A percentile compares a stretch with the other conserved stretches of the same genome.
Evolutionary conservation across 1,140 invertebrate species (phyloP).

Genomic region (Euura saliciscinereae): DNA sequence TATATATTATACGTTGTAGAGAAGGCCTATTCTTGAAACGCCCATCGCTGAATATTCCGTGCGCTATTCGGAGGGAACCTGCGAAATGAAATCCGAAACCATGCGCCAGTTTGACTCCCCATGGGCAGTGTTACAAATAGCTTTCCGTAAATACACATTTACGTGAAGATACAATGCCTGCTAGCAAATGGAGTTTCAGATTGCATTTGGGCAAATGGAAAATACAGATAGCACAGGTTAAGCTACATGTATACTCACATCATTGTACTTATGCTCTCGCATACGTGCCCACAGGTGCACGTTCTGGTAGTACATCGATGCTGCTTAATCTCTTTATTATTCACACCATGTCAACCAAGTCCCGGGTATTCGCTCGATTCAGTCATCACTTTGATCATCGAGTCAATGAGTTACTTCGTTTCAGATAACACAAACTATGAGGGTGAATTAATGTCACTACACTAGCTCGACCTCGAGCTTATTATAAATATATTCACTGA

Average conservation of each 20-base stretch:
- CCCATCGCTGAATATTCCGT: neutral
- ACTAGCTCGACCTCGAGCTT: neutral
- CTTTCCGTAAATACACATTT: slow-evolving; percentile 7
- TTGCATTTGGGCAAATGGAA: slow-evolving; percentile 5
- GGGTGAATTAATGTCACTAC: too few relatives aligned
- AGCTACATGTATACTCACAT: neutral
- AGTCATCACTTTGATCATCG: too few relatives aligned
- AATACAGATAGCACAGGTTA: slow-evolving; percentile 1
- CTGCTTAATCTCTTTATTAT: neutral
- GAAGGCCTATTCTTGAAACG: neutral
- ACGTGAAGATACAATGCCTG: slow-evolving; percentile 6
- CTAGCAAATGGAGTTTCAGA: slow-evolving; percentile 4
- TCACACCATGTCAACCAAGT: neutral
- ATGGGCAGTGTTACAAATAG: slow-evolving; percentile 7
- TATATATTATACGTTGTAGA: neutral
- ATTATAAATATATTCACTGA: neutral
- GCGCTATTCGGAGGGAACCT: neutral
- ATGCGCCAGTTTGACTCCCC: neutral
- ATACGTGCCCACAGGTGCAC: neutral
- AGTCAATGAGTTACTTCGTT: too few relatives aligned
- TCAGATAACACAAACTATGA: too few relatives aligned
- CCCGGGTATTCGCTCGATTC: neutral
- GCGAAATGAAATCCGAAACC: neutral
- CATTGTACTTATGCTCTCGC: neutral
- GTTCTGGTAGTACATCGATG: neutral